Base-by-base conservation (phyloP, 2,888 invertebrate genomes). In the Caenorhabditis sinica region DNA sequence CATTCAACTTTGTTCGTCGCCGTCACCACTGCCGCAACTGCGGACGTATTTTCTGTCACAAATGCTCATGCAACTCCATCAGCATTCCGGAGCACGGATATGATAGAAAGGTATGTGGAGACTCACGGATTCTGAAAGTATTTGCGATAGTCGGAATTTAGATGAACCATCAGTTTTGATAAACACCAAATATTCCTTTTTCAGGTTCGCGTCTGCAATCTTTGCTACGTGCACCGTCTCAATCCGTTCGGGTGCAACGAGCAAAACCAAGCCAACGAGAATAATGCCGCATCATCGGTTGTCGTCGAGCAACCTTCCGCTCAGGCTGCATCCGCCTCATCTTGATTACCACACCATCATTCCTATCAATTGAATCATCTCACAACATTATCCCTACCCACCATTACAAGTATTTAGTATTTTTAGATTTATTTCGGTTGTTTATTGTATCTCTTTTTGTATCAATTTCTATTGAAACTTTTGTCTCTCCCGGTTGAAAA, bases 21-120 rank as follows among this genome's bases (percentile, higher is more conserved):
- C 94, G 98, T 13, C 98, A 99, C 93, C 98, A 98, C 93, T 98
- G 98, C 93, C 94, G 98, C 90, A 97, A 97, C 93, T 99, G 98
- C 94, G 98, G 98, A 45, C 88, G 92, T 15, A 93, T 93, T 49
- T 93, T 93, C 84, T 93, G 93, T 79, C 85, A 86, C 69, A 88
- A 86, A 43, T 93, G 93, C 83, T 91, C 91, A 9, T 82, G 87
- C 33, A 90, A 93, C 80, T 82, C 87, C 15, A 88, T 92, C 28
- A 69, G 88, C 33, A 88, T 93, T 68, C 93, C 93, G 2, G 92
- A 93, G 58, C 84, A 93, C 30, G 93, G 93, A 30, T 93, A 93
- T 66, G 92, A 92, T 56, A 85, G 88, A 68, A 90, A 90, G 80
- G 90, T 90, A 43, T 40, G 58, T 51, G 5, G 3, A 20, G 20